These are phyloP conservation scores for Azorinus chamasolen DNA, from an alignment of 2,888 invertebrate genomes.

Conservation along the genomic window DNA sequence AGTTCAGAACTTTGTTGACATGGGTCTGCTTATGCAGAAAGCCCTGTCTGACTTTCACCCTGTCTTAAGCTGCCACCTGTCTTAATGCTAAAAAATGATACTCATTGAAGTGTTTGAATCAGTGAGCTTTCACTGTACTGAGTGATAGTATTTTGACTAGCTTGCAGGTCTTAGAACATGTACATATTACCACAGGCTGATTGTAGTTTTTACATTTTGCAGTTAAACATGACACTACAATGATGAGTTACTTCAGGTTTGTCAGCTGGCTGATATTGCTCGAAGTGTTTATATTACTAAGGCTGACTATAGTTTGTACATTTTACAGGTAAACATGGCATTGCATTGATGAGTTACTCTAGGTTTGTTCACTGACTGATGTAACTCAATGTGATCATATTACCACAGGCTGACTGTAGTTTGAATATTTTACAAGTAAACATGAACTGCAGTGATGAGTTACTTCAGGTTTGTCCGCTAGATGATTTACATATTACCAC, in stretches of 20 bases:
- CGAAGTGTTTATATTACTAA: conserved; percentile 91
- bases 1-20: too few species aligned
- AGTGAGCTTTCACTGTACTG: too few species aligned
- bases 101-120: too few species aligned
- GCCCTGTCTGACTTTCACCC: too few species aligned
- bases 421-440: conserved; percentile 71
- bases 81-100: too few species aligned
- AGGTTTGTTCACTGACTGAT: conserved; percentile 94
- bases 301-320: not conserved
- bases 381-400: conserved; percentile 91
- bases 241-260: conserved; percentile 91
- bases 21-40: too few species aligned
- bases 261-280: conserved; percentile 94
- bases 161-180: too few species aligned
- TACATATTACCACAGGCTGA: too few species aligned
- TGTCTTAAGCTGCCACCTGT: too few species aligned
- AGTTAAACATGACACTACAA: conserved; percentile 86
- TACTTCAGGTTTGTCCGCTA: conserved; percentile 94
- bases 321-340: conserved; percentile 81
- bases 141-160: too few species aligned
- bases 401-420: too few species aligned
- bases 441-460: conserved; percentile 86
- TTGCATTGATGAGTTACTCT: conserved; percentile 90
- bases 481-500: too few species aligned
- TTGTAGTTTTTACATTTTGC: conserved; percentile 26